phyloP scores from a whole-genome alignment of 2,888 invertebrate species.

The Euplexia lucipara region DNA sequence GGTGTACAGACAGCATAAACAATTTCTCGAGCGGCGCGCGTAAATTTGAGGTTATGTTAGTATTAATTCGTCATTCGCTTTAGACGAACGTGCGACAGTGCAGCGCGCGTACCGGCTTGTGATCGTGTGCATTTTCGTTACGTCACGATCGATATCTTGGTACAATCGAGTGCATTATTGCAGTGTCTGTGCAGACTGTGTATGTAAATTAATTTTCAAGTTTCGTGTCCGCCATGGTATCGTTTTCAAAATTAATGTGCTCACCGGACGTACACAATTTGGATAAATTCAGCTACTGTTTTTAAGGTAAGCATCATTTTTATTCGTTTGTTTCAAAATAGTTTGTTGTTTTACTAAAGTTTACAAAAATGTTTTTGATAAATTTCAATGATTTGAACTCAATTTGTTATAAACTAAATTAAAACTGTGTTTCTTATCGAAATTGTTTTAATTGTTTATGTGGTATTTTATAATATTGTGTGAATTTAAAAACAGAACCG shows the following conservation, averaged over 20 bases:
- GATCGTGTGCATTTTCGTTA: slow-evolving; percentile 77
- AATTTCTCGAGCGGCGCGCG: slow-evolving; percentile 86
- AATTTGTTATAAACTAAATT: slow-evolving; percentile 17
- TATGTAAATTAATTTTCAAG: slow-evolving; percentile 65
- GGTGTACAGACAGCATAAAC: slow-evolving; percentile 85
- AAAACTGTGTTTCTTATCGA: slow-evolving; percentile 4
- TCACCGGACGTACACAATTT: slow-evolving; percentile 67
- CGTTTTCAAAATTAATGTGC: slow-evolving; percentile 74
- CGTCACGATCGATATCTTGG: slow-evolving; percentile 82
- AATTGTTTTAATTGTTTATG: slow-evolving; percentile 28
- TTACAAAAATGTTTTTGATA: neutral
- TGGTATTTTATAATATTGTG: slow-evolving; percentile 32
- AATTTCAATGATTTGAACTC: neutral
- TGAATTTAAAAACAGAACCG: slow-evolving; percentile 19
- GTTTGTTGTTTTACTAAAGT: neutral
- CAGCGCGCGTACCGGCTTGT: slow-evolving; percentile 61
- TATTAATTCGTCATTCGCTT: slow-evolving; percentile 85
- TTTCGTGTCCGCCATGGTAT: slow-evolving; percentile 70
- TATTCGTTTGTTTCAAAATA: neutral
- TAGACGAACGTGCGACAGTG: slow-evolving; percentile 78
- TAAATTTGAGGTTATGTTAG: slow-evolving; percentile 90
- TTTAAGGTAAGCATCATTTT: slow-evolving; percentile 65
- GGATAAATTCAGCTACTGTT: slow-evolving; percentile 69
- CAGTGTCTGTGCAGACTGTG: slow-evolving; percentile 73
- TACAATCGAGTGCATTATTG: slow-evolving; percentile 81